Percentiles rank a stretch among this genome's conserved stretches.
Conservation (phyloP, 2,888 invertebrate species). For the Drosophila borborema region DNA sequence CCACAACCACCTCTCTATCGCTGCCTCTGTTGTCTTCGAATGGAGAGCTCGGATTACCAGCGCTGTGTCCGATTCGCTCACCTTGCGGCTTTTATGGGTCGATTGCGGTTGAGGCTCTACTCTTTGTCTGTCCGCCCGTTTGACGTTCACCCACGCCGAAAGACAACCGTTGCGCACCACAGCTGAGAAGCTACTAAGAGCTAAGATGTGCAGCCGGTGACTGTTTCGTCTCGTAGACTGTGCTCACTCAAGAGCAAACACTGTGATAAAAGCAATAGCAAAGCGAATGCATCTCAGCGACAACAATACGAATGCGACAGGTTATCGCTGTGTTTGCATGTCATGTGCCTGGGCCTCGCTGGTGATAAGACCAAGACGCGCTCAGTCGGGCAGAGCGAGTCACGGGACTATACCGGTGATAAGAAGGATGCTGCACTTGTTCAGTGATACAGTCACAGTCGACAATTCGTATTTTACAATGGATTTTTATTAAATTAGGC, state of each 20-base stretch:
- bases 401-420: constrained; percentile 62
- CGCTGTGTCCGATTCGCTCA: constrained; percentile 35
- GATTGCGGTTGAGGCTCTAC: constrained; percentile 39
- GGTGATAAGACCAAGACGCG: constrained; percentile 63
- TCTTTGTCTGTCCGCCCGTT: constrained; percentile 11
- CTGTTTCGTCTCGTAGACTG: constrained; percentile 17
- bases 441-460: constrained; percentile 1
- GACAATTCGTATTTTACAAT: constrained; percentile 61
- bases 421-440: constrained; percentile 39
- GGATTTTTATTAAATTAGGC: constrained; percentile 76
- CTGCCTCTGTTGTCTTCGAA: constrained; percentile 13
- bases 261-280: constrained; percentile 62
- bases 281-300: constrained; percentile 33
- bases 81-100: constrained; percentile 47
- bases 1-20: constrained; percentile 26
- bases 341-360: constrained; percentile 47
- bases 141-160: constrained; percentile 28
- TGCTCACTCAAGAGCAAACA: constrained; percentile 58
- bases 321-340: constrained; percentile 57
- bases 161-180: constrained; percentile 50
- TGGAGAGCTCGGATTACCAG: constrained; percentile 51
- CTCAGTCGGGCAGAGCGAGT: constrained; percentile 58
- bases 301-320: constrained; percentile 47
- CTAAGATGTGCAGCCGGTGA: constrained; percentile 21
- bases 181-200: constrained; percentile 49